These are phyloP conservation scores for Dascillus cervinus DNA, from an alignment of 2,888 invertebrate genomes.

Conservation along the genomic window DNA sequence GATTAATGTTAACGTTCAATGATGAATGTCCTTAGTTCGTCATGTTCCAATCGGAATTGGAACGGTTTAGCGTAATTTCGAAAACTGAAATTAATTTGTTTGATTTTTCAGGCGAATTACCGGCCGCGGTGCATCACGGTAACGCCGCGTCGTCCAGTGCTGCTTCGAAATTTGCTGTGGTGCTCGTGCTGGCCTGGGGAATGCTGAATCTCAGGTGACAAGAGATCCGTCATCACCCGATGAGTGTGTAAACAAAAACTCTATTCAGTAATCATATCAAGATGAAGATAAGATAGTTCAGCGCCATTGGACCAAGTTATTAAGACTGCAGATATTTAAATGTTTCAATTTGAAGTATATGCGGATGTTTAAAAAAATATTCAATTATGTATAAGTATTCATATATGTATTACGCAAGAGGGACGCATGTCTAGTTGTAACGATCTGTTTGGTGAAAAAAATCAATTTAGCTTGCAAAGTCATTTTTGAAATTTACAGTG, in stretches of 20 bases:
- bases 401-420: too few species aligned
- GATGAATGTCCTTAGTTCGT: too few species aligned
- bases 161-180: conserved; percentile 13
- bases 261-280: conserved; percentile 22
- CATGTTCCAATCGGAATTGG: too few species aligned
- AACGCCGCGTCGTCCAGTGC: conserved; percentile 20
- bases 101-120: conserved; percentile 33
- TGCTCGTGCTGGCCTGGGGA: conserved; percentile 15
- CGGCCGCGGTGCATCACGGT: conserved; percentile 33
- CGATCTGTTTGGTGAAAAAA: too few species aligned
- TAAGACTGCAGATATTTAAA: conserved; percentile 19
- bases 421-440: too few species aligned
- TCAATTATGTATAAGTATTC: too few species aligned
- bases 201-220: conserved; percentile 24
- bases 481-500: too few species aligned
- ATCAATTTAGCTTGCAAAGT: too few species aligned
- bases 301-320: conserved; percentile 22
- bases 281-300: conserved; percentile 14
- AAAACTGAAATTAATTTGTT: conserved; percentile 4
- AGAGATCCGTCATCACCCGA: conserved; percentile 1
- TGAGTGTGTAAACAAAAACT: too few species aligned
- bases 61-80: too few species aligned
- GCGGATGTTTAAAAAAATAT: too few species aligned
- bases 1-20: too few species aligned
- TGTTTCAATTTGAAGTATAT: conserved; percentile 10